Percentiles rank a stretch among this genome's conserved stretches.
phyloP scores from a whole-genome alignment of 92 coral and sea anemone species.

The Galaxea fascicularis region DNA sequence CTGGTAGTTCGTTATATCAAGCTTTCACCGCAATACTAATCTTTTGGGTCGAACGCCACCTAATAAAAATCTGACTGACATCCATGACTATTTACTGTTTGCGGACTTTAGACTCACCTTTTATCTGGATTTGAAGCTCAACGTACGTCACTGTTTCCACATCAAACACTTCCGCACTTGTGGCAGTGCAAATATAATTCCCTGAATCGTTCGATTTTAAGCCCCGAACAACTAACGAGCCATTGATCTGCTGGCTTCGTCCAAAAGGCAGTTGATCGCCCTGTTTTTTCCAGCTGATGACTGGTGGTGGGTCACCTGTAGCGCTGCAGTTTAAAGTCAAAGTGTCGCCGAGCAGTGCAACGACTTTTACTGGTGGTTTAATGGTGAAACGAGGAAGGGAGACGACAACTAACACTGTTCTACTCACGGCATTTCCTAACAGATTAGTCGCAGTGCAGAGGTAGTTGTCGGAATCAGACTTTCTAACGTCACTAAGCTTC shows the following conservation, averaged over 20 bases:
- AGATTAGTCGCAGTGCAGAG: slow-evolving; percentile 30
- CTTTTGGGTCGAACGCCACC: no score
- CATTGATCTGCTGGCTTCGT: neutral
- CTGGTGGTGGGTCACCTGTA: slow-evolving; percentile 10
- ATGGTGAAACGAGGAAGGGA: slow-evolving; percentile 17
- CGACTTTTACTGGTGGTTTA: slow-evolving; percentile 23
- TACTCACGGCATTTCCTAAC: slow-evolving; percentile 3
- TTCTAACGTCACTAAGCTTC: neutral
- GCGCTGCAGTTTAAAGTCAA: slow-evolving; percentile 11
- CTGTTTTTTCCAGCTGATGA: slow-evolving; percentile 9
- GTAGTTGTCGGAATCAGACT: slow-evolving; percentile 33
- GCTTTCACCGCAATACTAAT: no score
- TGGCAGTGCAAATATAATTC: slow-evolving; percentile 24
- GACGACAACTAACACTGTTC: slow-evolving; percentile 15
- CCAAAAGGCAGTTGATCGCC: neutral
- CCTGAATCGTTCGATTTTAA: slow-evolving; percentile 5
- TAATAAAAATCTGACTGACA: no score
- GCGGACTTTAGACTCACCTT: slow-evolving; percentile 1
- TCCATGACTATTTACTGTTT: no score
- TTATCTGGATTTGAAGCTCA: neutral
- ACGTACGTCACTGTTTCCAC: neutral
- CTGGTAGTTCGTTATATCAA: no score
- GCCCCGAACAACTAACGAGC: slow-evolving; percentile 16
- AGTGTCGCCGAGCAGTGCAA: neutral
- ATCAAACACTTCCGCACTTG: slow-evolving; percentile 37